Conservation (phyloP, 2,797 vertebrate genomes). For the Gadopsis marmoratus region DNA sequence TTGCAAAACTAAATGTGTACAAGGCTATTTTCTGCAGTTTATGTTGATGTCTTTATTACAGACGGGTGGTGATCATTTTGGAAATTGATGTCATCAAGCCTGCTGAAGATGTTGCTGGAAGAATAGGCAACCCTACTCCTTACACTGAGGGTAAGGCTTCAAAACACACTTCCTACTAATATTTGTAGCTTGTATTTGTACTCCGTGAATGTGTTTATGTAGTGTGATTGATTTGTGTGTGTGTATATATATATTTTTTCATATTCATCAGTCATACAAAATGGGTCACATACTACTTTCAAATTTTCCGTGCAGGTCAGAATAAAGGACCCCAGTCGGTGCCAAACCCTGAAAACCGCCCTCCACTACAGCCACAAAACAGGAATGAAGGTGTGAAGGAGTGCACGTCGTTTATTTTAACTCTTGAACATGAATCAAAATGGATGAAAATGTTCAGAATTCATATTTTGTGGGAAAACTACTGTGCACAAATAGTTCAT, state of each 20-base stretch:
- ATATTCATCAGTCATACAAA: not conserved
- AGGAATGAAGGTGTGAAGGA: conserved; percentile 73
- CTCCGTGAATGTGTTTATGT: not conserved
- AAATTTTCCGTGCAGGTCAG: conserved; percentile 72
- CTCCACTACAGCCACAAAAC: conserved; percentile 78
- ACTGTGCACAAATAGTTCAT: not conserved
- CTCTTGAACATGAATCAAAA: not conserved
- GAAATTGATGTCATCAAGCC: conserved; percentile 90
- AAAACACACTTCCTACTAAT: not conserved
- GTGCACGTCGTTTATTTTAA: not conserved
- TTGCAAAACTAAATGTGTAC: not conserved
- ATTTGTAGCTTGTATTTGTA: not conserved
- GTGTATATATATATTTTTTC: not conserved
- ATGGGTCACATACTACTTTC: not conserved
- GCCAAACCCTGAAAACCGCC: conserved; percentile 57
- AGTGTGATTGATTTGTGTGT: not conserved
- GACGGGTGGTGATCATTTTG: conserved; percentile 95
- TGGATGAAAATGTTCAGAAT: not conserved
- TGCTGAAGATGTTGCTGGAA: conserved; percentile 85
- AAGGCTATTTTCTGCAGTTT: not conserved
- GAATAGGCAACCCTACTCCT: conserved; percentile 92
- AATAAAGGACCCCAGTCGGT: conserved; percentile 71
- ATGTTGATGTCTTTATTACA: conserved; percentile 61
- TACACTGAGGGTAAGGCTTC: conserved; percentile 90
- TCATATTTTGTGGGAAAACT: not conserved